Evolutionary conservation across 2,888 invertebrate species (phyloP).

Genomic region (Alloscopus bannaensis): DNA sequence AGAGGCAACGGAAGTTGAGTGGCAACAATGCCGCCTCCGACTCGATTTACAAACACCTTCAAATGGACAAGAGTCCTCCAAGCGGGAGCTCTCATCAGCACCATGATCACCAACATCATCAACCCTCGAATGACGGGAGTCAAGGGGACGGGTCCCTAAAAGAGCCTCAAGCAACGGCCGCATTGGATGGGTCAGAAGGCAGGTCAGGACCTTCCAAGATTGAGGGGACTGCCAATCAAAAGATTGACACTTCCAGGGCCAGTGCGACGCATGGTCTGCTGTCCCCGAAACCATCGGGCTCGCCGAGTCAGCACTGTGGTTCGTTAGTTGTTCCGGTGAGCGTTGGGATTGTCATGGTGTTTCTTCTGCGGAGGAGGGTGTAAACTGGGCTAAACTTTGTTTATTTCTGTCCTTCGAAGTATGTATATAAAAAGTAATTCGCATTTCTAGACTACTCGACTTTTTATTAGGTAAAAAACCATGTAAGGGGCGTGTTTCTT

Average conservation of each 20-base stretch:
- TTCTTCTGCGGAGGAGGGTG: too few species aligned
- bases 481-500: too few species aligned
- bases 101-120: slow-evolving; percentile 15
- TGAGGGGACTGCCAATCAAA: slow-evolving; percentile 33
- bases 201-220: slow-evolving; percentile 9
- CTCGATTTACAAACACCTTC: neutral
- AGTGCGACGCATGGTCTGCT: slow-evolving; percentile 17
- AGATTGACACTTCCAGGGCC: slow-evolving; percentile 32
- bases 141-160: slow-evolving; percentile 18
- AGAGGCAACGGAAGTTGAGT: neutral
- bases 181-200: slow-evolving; percentile 40
- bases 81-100: slow-evolving; percentile 32
- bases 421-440: too few species aligned
- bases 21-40: neutral
- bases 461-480: too few species aligned
- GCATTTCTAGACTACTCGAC: too few species aligned
- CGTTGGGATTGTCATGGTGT: too few species aligned
- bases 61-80: neutral
- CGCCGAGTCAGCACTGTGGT: slow-evolving; percentile 36
- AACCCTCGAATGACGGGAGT: neutral
- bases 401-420: too few species aligned
- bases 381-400: too few species aligned
- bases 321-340: too few species aligned
- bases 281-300: slow-evolving; percentile 10
- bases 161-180: slow-evolving; percentile 55